Evolutionary conservation across 2,888 invertebrate species (phyloP).

Genomic region (Melipona bicolor): DNA sequence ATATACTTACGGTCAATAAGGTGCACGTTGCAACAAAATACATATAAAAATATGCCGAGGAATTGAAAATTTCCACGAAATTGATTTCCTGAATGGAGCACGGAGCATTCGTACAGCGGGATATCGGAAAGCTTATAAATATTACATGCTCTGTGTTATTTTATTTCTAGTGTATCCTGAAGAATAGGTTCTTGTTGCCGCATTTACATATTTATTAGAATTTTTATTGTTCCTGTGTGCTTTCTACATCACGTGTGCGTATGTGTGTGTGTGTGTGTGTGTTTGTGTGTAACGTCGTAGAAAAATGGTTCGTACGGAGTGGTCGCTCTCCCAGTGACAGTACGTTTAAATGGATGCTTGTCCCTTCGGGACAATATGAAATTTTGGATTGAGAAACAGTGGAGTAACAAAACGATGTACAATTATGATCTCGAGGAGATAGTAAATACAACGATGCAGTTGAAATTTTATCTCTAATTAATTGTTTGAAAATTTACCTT

Average conservation of each 20-base stretch:
- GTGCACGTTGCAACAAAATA: too few species aligned
- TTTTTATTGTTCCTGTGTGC: background rate
- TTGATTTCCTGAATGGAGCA: too few species aligned
- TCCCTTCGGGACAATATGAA: background rate
- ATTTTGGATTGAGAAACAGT: background rate
- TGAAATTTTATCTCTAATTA: background rate
- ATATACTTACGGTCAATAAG: too few species aligned
- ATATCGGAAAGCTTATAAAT: background rate
- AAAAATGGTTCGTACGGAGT: background rate
- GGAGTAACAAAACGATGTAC: background rate
- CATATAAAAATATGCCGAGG: too few species aligned
- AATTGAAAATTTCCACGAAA: too few species aligned
- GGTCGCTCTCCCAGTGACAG: background rate
- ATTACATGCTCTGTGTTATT: background rate
- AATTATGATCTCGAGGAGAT: background rate
- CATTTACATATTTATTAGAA: background rate
- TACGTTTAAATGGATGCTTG: background rate
- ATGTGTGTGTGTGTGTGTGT: too few species aligned
- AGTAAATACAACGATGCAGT: background rate
- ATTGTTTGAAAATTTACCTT: too few species aligned
- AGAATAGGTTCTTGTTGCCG: background rate
- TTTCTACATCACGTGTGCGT: background rate
- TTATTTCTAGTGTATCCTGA: background rate
- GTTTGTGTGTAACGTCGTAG: background rate
- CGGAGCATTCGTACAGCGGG: too few species aligned